Evolutionary conservation across 2,888 invertebrate genomes (phyloP).

Genomic region (Dolichomitus sp.): DNA sequence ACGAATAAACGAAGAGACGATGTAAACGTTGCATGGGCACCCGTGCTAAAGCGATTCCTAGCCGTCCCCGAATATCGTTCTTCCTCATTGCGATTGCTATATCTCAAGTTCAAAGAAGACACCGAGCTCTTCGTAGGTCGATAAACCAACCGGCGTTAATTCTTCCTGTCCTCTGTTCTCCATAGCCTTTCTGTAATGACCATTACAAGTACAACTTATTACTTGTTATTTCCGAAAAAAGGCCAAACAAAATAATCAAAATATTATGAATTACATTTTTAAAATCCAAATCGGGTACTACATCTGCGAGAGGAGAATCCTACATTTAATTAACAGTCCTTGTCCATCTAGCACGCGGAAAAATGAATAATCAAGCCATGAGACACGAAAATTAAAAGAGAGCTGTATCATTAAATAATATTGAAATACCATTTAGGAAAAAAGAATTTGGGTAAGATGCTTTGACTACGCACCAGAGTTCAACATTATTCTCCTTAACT

Average conservation of each 20-base stretch:
- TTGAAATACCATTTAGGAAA: no score
- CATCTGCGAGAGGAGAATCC: no score
- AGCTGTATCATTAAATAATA: no score
- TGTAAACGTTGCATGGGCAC: constrained; percentile 74
- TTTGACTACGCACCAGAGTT: no score
- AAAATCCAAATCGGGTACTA: no score
- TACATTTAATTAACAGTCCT: no score
- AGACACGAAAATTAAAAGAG: no score
- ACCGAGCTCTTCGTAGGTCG: background rate
- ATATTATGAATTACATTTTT: background rate
- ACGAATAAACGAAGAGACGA: constrained; percentile 61
- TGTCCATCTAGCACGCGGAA: no score
- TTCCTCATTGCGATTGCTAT: constrained; percentile 40
- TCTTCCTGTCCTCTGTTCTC: background rate
- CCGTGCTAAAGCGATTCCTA: constrained; percentile 48
- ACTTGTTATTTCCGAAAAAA: background rate
- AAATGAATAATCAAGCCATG: no score
- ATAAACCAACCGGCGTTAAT: background rate
- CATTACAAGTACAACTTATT: background rate
- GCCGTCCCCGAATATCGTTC: constrained; percentile 24
- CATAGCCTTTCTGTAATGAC: background rate
- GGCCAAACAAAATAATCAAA: background rate
- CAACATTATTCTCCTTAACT: background rate
- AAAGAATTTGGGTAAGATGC: no score
- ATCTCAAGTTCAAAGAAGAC: constrained; percentile 9